Conservation (phyloP, 2,113 vertebrate genomes). For the Okapia johnstoni region DNA sequence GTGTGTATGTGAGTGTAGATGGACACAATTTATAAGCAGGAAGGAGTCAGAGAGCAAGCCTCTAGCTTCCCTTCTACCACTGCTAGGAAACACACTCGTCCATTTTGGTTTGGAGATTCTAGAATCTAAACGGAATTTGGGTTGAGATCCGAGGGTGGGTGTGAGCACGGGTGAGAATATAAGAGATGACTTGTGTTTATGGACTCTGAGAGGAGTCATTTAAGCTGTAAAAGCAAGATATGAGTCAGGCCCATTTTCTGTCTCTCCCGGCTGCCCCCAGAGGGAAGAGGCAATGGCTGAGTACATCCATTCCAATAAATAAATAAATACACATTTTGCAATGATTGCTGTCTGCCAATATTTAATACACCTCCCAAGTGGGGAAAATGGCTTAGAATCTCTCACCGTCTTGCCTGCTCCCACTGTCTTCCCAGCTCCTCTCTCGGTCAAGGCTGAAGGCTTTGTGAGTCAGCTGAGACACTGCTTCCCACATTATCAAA, state of each 20-base stretch:
- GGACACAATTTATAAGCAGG: not conserved
- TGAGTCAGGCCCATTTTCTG: conserved; percentile 31
- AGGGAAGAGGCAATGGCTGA: conserved; percentile 19
- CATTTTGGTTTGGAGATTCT: not conserved
- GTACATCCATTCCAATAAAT: conserved; percentile 42
- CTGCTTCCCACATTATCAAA: conserved; percentile 31
- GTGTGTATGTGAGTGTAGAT: not conserved
- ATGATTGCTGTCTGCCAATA: conserved; percentile 38
- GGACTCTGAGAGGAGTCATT: not conserved
- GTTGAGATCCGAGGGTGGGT: not conserved
- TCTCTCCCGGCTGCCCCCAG: not conserved
- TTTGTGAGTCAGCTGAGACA: not conserved
- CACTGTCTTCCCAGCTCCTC: not conserved
- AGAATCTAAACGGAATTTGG: not conserved
- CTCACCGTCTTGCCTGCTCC: not conserved
- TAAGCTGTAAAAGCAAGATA: not conserved
- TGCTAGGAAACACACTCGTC: not conserved
- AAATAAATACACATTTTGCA: conserved; percentile 41
- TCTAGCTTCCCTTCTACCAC: not conserved
- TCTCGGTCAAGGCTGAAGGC: not conserved
- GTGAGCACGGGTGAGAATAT: not conserved
- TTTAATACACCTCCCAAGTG: not conserved
- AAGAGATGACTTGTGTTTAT: not conserved
- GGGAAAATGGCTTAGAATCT: not conserved
- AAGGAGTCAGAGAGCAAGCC: not conserved